These are phyloP conservation scores for Neotragus pygmaeus DNA, from an alignment of 2,113 vertebrate species.

Conservation along the genomic window DNA sequence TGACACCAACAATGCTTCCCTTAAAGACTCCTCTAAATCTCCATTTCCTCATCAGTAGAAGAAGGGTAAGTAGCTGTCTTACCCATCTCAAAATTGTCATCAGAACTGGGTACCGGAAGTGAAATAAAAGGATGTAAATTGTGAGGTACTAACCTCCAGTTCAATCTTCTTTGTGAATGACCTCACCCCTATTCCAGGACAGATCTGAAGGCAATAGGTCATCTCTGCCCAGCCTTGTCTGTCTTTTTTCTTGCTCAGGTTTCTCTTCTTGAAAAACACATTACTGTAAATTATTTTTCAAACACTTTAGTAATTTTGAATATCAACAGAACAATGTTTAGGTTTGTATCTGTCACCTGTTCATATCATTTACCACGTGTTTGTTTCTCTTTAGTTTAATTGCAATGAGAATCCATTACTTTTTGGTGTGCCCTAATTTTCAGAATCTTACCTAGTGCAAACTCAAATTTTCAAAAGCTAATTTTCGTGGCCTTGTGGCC, in stretches of 20 bases:
- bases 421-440: too few relatives aligned
- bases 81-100: background rate
- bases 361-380: background rate
- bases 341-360: background rate
- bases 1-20: background rate
- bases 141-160: background rate
- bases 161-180: background rate
- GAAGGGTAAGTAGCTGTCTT: background rate
- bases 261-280: conserved; percentile 6
- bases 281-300: background rate
- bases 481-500: background rate
- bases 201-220: background rate
- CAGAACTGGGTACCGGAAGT: background rate
- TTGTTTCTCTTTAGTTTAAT: background rate
- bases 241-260: background rate
- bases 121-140: background rate
- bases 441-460: background rate
- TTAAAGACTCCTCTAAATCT: background rate
- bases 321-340: background rate
- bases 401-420: background rate
- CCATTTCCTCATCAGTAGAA: background rate
- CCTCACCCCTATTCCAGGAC: background rate
- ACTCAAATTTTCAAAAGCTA: background rate
- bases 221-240: background rate
- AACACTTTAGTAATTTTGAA: background rate